A percentile compares a stretch with the other conserved stretches of the same genome.
These are phyloP conservation scores for Miniopterus natalensis DNA, from an alignment of 2,113 vertebrate genomes.

Conservation along the genomic window DNA sequence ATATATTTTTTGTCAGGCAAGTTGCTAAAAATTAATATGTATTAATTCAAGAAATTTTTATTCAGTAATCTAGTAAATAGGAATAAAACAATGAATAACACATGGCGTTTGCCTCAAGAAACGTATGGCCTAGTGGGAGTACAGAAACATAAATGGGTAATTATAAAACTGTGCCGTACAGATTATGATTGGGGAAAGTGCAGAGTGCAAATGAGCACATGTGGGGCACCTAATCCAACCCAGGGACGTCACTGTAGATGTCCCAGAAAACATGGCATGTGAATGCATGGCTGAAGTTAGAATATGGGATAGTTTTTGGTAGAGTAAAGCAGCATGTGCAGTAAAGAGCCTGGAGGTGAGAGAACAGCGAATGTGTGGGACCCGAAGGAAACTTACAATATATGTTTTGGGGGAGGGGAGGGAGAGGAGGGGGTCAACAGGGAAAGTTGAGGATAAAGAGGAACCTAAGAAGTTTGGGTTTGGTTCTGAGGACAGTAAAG, in stretches of 20 bases:
- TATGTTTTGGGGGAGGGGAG: background rate
- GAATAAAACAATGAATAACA: conserved; percentile 33
- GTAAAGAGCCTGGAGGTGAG: background rate
- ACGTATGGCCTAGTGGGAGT: background rate
- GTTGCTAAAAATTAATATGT: conserved; percentile 34
- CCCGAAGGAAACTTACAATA: background rate
- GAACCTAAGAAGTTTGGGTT: background rate
- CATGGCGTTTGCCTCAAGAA: conserved; percentile 38
- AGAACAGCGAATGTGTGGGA: background rate
- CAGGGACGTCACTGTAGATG: background rate
- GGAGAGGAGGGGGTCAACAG: too few relatives aligned
- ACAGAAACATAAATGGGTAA: conserved; percentile 17
- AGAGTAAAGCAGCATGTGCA: background rate
- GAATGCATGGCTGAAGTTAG: background rate
- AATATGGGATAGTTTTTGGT: background rate
- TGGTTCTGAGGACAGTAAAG: background rate
- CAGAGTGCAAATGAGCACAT: background rate
- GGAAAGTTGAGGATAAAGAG: background rate
- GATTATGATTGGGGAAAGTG: background rate
- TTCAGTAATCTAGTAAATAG: conserved; percentile 49
- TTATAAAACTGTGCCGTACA: background rate
- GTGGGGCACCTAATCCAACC: background rate
- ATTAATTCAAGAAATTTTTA: conserved; percentile 61
- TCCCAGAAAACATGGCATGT: background rate
- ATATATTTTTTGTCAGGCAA: conserved; percentile 58